Percentiles rank a stretch among this genome's conserved stretches.
Conservation (phyloP, 1,140 invertebrate species). For the Latrodectus geometricus region DNA sequence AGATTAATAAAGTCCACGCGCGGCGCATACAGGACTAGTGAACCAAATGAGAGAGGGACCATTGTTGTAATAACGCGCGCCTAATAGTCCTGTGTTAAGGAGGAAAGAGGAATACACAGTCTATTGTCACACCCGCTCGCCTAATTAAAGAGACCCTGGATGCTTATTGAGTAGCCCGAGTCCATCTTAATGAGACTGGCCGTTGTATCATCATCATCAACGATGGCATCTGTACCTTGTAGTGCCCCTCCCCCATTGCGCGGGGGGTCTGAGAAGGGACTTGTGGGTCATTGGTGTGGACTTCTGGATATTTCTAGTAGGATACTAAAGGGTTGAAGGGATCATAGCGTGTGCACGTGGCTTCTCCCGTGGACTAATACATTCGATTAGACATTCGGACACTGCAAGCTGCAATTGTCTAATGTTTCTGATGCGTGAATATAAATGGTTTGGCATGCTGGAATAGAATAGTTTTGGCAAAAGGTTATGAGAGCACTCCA, state of each 20-base stretch:
- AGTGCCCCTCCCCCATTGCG: conserved; percentile 28
- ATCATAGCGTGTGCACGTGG: conserved; percentile 20
- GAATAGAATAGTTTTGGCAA: background rate
- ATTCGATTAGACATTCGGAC: background rate
- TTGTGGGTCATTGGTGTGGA: background rate
- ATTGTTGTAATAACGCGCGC: conserved; percentile 51
- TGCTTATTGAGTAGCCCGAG: conserved; percentile 58
- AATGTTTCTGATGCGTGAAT: background rate
- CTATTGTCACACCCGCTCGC: conserved; percentile 58
- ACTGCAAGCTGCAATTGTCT: background rate
- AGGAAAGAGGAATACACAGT: conserved; percentile 37
- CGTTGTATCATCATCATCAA: conserved; percentile 56
- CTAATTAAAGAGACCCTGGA: conserved; percentile 52
- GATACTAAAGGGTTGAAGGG: conserved; percentile 19
- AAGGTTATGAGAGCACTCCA: no score
- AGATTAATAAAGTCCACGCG: conserved; percentile 53
- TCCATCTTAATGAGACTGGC: conserved; percentile 59
- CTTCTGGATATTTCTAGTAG: conserved; percentile 13
- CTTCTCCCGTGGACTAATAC: conserved; percentile 24
- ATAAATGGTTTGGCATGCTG: background rate
- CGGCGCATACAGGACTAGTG: background rate
- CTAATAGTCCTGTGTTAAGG: conserved; percentile 44
- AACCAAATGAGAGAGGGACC: background rate
- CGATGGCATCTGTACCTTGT: conserved; percentile 58
- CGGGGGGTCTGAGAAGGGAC: background rate